phyloP scores from a whole-genome alignment of 1,140 invertebrate genomes.

The Phortica variegata region DNA sequence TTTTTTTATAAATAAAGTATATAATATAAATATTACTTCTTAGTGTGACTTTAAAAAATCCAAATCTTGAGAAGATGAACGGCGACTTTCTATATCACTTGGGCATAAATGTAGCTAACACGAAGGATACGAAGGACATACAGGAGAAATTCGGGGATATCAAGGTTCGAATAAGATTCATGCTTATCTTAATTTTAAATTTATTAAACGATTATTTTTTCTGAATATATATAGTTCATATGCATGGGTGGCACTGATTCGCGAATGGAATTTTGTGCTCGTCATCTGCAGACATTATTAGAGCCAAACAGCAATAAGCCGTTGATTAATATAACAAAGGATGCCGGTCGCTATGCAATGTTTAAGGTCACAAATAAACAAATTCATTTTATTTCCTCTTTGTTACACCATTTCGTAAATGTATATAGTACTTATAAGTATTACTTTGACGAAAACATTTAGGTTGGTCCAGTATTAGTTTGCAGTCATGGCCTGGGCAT shows the following conservation, averaged over 20 bases:
- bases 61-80: slow-evolving; percentile 71
- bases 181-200: background rate
- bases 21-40: no score
- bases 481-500: slow-evolving; percentile 88
- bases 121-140: slow-evolving; percentile 73
- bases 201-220: no score
- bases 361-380: slow-evolving; percentile 95
- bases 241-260: slow-evolving; percentile 94
- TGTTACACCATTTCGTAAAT: background rate
- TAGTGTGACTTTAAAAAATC: no score
- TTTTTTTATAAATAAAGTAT: no score
- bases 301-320: slow-evolving; percentile 78
- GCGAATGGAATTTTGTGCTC: slow-evolving; percentile 88
- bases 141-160: slow-evolving; percentile 83
- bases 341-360: slow-evolving; percentile 89
- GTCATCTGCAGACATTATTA: slow-evolving; percentile 82
- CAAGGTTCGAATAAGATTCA: slow-evolving; percentile 64
- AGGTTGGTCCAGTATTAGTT: slow-evolving; percentile 43
- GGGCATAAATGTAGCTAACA: slow-evolving; percentile 63
- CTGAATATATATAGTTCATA: no score
- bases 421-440: background rate
- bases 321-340: slow-evolving; percentile 74
- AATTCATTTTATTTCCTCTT: slow-evolving; percentile 61
- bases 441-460: background rate
- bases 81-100: slow-evolving; percentile 86